These are phyloP conservation scores for Lamellibrachia columna DNA, from an alignment of 2,888 invertebrate species.

Conservation along the genomic window DNA sequence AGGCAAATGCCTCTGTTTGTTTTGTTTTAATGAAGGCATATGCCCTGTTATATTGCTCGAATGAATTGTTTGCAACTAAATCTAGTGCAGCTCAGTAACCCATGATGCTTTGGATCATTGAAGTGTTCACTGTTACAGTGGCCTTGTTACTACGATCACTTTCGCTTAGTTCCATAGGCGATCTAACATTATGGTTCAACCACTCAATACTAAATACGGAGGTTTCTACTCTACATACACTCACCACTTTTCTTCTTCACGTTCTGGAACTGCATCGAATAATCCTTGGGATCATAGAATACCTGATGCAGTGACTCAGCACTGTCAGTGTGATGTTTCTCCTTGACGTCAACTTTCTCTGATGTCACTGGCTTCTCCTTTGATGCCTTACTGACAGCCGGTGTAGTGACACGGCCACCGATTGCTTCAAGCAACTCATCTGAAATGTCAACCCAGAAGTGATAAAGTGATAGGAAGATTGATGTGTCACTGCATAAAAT, in stretches of 20 bases:
- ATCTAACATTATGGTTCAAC: too few species aligned
- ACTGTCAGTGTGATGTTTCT: not conserved
- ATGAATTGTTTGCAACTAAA: not conserved
- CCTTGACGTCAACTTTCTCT: not conserved
- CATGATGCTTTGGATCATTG: not conserved
- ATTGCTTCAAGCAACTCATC: not conserved
- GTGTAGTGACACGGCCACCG: not conserved
- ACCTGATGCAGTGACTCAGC: not conserved
- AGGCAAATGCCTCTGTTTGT: not conserved
- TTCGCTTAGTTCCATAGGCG: not conserved
- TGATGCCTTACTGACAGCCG: not conserved
- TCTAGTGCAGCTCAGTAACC: not conserved
- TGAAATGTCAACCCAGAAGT: not conserved
- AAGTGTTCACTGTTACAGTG: not conserved
- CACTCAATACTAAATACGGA: too few species aligned
- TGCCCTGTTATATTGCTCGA: too few species aligned
- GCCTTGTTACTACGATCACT: not conserved
- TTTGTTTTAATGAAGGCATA: not conserved
- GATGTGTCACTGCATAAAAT: not conserved
- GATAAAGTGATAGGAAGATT: not conserved
- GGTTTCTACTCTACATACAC: not conserved
- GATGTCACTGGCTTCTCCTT: not conserved
- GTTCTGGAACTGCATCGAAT: not conserved
- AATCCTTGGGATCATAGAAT: not conserved
- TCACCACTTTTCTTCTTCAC: slow-evolving; percentile 4